These are phyloP conservation scores for Rhopalosiphum nymphaeae DNA, from an alignment of 2,888 invertebrate genomes.

Conservation along the genomic window DNA sequence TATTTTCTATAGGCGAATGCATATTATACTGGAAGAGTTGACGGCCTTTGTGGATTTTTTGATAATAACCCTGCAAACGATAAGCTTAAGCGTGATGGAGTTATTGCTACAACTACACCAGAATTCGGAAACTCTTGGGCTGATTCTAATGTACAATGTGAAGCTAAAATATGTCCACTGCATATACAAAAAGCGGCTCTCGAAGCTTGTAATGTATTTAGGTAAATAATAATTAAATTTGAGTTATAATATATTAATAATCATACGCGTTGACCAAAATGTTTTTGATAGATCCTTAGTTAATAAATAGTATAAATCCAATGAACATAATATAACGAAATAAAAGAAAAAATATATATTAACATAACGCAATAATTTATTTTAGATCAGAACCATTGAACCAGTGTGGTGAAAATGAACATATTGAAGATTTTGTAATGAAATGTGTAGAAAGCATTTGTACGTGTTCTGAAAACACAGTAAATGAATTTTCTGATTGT, in stretches of 20 bases:
- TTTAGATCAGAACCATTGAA: constrained; percentile 75
- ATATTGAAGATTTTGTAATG: constrained; percentile 79
- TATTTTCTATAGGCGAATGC: constrained; percentile 71
- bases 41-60: constrained; percentile 85
- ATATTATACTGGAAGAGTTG: constrained; percentile 73
- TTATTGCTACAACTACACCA: constrained; percentile 74
- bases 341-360: not conserved
- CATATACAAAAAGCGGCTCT: constrained; percentile 77
- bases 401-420: constrained; percentile 76
- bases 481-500: constrained; percentile 72
- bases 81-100: constrained; percentile 79
- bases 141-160: constrained; percentile 71
- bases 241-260: not conserved
- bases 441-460: constrained; percentile 84
- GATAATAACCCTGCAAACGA: constrained; percentile 79
- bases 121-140: constrained; percentile 85
- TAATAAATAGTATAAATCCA: not conserved
- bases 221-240: constrained; percentile 12
- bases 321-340: not conserved
- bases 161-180: constrained; percentile 76
- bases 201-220: constrained; percentile 76
- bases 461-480: constrained; percentile 75
- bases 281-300: not conserved
- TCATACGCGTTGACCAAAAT: not conserved
- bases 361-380: not conserved